phyloP scores from a whole-genome alignment of 2,113 vertebrate species.

The Holacanthus passer region DNA sequence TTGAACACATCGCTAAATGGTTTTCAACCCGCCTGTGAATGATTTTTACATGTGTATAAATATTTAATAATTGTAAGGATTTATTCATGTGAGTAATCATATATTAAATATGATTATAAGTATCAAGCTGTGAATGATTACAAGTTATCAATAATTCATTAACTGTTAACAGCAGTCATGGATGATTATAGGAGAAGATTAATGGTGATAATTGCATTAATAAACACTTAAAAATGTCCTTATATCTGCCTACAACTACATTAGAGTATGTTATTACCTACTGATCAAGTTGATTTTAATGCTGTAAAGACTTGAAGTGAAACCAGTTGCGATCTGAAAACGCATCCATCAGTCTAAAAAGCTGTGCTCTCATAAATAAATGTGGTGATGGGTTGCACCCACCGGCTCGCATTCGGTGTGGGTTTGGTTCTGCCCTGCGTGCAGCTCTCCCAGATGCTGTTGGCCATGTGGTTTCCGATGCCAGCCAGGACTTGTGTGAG shows the following conservation, averaged over 20 bases:
- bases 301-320: neutral
- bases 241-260: neutral
- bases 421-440: constrained; percentile 91
- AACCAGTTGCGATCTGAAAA: neutral
- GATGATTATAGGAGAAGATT: neutral
- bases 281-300: too few relatives aligned
- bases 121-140: neutral
- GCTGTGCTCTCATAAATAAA: neutral
- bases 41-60: neutral
- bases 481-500: constrained; percentile 93
- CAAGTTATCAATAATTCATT: neutral
- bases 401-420: constrained; percentile 90
- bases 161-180: neutral
- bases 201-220: neutral
- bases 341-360: neutral
- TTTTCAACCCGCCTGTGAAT: neutral
- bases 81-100: neutral
- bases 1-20: neutral
- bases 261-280: neutral
- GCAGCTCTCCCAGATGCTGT: constrained; percentile 94
- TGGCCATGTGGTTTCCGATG: constrained; percentile 95
- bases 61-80: neutral
- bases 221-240: neutral
- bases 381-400: neutral
- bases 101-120: neutral